Evolutionary conservation across 2,888 invertebrate genomes (phyloP), one percentile per base, ranked within the genome.

Genomic region (Aplocera efformata): DNA sequence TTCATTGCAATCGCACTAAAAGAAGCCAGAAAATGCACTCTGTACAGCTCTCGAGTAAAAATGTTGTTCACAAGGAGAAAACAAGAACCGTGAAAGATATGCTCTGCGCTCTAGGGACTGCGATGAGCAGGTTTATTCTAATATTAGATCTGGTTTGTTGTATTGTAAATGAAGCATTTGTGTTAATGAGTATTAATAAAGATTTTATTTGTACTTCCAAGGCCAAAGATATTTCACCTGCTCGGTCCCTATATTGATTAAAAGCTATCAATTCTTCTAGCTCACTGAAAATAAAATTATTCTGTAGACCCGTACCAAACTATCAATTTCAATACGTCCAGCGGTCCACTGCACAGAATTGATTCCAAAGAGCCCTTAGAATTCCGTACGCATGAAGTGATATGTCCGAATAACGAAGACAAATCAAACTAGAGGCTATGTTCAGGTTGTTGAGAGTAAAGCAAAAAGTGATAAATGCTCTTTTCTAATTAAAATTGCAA

Each of bases 361-460:
- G 53, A 67, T 63, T 66, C 53, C 37, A 48, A 45, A 51, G 27
- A 43, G 40, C 49, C 59, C 65, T 73, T 63, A 67, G 58, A 69
- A 79, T 78, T 73, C 72, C 55, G 54, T 63, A 57, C 69, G 66
- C 72, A 54, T 57, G 53, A 63, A 45, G 54, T 55, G 63, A 68
- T 63, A 66, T 67, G 82, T 79, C 80, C 57, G 56, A 56, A 72
- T 82, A 84, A 86, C 84, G 85, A 85, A 85, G 85, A 85, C 85
- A 85, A 85, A 85, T 86, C 81, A 83, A 82, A 71, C 72, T 63
- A 56, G 56, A 17, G 13, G 13, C 13, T 17, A 17, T 17, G 13
- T 17, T 5, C 5, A 5, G 5, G 13, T 17, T 17, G 5, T 2
- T 17, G 13, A 17, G 13, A 17, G 13, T 5, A 5, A 5, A 17